Percentiles rank a stretch among this genome's conserved stretches.
phyloP scores from a whole-genome alignment of 1,140 invertebrate species.

The Semibalanus balanoides region DNA sequence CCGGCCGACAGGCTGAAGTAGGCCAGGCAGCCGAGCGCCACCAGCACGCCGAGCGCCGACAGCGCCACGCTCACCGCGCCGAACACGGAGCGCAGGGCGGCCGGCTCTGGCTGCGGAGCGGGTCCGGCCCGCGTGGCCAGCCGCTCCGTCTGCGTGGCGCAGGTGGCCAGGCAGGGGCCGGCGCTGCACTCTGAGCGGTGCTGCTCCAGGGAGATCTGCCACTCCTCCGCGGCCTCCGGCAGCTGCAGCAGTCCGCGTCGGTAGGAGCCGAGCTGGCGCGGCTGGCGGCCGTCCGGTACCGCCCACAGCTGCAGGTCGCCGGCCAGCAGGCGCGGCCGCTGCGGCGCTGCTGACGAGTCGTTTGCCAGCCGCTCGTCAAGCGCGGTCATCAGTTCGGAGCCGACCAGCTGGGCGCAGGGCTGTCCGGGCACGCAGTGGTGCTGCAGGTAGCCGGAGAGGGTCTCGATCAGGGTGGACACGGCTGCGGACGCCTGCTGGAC shows the following conservation, averaged over 20 bases:
- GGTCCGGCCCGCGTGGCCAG: constrained; percentile 27
- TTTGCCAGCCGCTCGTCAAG: constrained; percentile 18
- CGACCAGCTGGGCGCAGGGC: constrained; percentile 19
- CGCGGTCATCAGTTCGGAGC: constrained; percentile 17
- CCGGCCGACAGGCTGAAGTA: constrained; percentile 35
- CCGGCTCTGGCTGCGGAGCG: constrained; percentile 22
- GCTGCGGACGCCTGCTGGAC: constrained; percentile 32
- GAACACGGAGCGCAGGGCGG: constrained; percentile 32
- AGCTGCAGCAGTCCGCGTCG: constrained; percentile 26
- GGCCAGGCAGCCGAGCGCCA: constrained; percentile 31
- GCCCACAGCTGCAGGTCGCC: constrained; percentile 22
- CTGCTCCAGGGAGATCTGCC: constrained; percentile 16
- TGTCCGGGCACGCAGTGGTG: constrained; percentile 21
- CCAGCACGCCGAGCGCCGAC: constrained; percentile 23
- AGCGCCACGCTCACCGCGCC: constrained; percentile 26
- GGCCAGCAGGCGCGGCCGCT: constrained; percentile 27
- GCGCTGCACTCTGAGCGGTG: constrained; percentile 25
- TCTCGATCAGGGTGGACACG: constrained; percentile 30
- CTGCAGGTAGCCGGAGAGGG: constrained; percentile 25
- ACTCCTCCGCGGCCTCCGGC: constrained; percentile 17
- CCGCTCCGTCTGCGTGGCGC: constrained; percentile 23
- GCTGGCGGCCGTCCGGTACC: constrained; percentile 21
- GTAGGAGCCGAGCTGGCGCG: constrained; percentile 21
- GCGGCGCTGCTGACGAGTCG: constrained; percentile 24
- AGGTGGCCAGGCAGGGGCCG: constrained; percentile 24